These are phyloP conservation scores for Rotaria sp. DNA, from an alignment of 2,888 invertebrate genomes.

Conservation along the genomic window DNA sequence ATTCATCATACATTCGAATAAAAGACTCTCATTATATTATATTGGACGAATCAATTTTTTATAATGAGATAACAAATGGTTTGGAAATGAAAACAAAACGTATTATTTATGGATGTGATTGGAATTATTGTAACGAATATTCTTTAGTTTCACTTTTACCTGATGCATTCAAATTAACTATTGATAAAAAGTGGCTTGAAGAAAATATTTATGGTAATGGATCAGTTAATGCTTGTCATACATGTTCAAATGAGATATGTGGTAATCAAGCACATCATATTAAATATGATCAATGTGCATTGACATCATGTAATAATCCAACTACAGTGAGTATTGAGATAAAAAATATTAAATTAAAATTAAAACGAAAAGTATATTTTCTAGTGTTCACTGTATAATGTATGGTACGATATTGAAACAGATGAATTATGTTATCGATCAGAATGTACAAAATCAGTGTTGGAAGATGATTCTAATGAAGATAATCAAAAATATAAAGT, in stretches of 20 bases:
- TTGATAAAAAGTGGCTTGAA: background rate
- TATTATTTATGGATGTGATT: background rate
- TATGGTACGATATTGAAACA: background rate
- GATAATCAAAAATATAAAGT: background rate
- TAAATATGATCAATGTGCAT: background rate
- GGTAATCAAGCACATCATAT: background rate
- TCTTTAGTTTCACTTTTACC: background rate
- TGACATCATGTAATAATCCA: background rate
- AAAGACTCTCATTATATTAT: background rate
- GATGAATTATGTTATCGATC: background rate
- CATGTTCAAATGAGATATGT: background rate
- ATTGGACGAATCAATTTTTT: background rate
- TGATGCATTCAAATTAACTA: background rate
- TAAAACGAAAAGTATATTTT: background rate
- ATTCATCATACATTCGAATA: background rate
- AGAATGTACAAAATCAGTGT: background rate
- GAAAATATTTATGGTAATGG: background rate
- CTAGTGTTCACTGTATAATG: background rate
- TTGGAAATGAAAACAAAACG: background rate
- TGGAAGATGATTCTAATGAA: background rate
- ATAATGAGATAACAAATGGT: background rate
- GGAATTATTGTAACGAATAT: background rate
- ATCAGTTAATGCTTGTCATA: background rate
- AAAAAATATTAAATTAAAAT: background rate
- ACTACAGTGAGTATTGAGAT: background rate